These are phyloP conservation scores for Boloria euphrosyne DNA, from an alignment of 2,888 invertebrate genomes.

Conservation along the genomic window DNA sequence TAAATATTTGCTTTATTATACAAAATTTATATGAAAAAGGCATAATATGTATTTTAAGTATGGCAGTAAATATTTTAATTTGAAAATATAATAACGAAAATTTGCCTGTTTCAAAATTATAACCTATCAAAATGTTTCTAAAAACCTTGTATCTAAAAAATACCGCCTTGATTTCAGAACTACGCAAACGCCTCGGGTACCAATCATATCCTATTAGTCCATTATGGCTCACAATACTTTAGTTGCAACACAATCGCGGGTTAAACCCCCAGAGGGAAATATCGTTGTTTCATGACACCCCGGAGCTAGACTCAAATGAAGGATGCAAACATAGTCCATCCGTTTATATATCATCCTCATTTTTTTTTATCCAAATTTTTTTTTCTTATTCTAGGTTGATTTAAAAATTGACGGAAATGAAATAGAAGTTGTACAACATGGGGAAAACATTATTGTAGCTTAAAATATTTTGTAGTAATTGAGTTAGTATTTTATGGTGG, in stretches of 20 bases:
- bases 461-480: no score
- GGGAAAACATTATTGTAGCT: no score
- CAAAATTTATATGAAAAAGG: no score
- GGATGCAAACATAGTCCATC: constrained; percentile 20
- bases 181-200: constrained; percentile 27
- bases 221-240: constrained; percentile 31
- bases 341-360: no score
- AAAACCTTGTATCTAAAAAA: constrained; percentile 35
- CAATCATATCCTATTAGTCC: constrained; percentile 39
- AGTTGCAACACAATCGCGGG: constrained; percentile 32
- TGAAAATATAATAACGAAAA: background rate
- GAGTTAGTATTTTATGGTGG: no score
- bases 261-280: constrained; percentile 26
- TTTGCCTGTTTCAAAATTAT: background rate
- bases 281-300: constrained; percentile 61
- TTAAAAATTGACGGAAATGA: no score
- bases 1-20: background rate
- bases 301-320: constrained; percentile 55
- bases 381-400: no score
- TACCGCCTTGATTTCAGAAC: constrained; percentile 29
- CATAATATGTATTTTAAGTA: no score
- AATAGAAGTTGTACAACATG: no score
- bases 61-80: background rate
- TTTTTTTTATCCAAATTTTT: no score
- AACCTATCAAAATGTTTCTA: constrained; percentile 27